Conservation (phyloP, 2,888 invertebrate genomes). For the Himalopsyche tibetana region DNA sequence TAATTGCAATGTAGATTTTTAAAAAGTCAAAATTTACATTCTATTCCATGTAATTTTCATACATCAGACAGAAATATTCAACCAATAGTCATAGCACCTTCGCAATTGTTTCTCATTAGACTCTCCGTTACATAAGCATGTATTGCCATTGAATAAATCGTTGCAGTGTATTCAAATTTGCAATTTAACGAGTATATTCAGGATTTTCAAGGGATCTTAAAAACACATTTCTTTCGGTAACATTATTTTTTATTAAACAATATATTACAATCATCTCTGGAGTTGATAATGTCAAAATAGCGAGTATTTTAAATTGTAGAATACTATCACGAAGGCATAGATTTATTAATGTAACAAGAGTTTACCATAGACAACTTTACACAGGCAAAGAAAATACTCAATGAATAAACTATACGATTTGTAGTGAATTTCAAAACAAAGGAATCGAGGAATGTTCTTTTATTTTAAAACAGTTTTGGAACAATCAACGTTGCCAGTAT, state of each 20-base stretch:
- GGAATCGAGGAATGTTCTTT: constrained; percentile 11
- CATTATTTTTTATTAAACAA: constrained; percentile 42
- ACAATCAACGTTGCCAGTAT: constrained; percentile 36
- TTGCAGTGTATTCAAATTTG: no score
- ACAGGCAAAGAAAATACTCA: not conserved
- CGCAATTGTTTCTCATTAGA: no score
- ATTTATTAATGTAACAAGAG: not conserved
- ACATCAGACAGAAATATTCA: no score
- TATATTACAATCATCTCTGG: constrained; percentile 36
- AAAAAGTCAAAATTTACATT: no score
- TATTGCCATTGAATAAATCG: no score
- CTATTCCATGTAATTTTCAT: no score
- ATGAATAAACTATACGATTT: not conserved
- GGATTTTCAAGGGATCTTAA: constrained; percentile 3
- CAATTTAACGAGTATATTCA: not conserved
- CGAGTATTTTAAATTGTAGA: constrained; percentile 8
- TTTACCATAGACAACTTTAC: not conserved
- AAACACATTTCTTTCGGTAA: constrained; percentile 13
- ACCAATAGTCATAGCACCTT: no score
- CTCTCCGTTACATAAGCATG: no score
- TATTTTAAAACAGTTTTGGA: not conserved
- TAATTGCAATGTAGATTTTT: no score
- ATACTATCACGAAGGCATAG: constrained; percentile 1
- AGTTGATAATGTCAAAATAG: constrained; percentile 12
- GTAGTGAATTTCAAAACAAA: constrained; percentile 6